Evolutionary conservation across 1,140 invertebrate species (phyloP).

Genomic region (Euura saliciscinereae): DNA sequence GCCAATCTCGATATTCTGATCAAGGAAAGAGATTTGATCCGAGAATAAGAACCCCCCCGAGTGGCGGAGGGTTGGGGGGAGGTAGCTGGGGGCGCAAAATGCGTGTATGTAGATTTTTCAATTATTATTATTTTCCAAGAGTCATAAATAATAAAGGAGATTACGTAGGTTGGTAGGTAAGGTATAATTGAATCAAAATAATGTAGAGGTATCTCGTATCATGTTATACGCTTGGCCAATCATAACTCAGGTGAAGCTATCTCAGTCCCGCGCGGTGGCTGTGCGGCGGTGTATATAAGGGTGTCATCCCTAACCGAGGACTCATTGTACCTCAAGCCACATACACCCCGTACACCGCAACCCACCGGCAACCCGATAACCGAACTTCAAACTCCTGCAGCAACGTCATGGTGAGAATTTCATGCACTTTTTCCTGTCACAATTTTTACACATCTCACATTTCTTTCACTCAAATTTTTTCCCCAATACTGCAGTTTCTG

Average conservation of each 20-base stretch:
- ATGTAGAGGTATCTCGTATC: slow-evolving; percentile 44
- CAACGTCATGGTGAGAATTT: neutral
- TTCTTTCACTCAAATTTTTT: no score
- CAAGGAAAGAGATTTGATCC: neutral
- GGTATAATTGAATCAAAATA: slow-evolving; percentile 55
- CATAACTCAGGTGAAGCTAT: slow-evolving; percentile 52
- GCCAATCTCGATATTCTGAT: no score
- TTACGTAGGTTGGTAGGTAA: slow-evolving; percentile 44
- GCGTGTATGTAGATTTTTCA: slow-evolving; percentile 8
- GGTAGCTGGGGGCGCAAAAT: no score
- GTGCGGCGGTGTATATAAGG: slow-evolving; percentile 54
- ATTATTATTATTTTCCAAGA: slow-evolving; percentile 39
- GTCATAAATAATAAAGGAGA: slow-evolving; percentile 46
- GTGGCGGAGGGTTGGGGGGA: no score
- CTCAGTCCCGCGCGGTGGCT: slow-evolving; percentile 31
- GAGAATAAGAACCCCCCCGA: neutral
- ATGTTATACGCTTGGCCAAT: slow-evolving; percentile 48
- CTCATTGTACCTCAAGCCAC: slow-evolving; percentile 24
- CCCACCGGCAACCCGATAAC: neutral
- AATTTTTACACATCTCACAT: no score
- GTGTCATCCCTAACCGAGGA: slow-evolving; percentile 47
- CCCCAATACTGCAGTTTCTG: no score
- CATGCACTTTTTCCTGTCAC: neutral
- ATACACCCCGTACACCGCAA: neutral
- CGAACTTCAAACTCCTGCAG: neutral